Conservation (phyloP, 1,140 invertebrate genomes). For the Pinna nobilis region DNA sequence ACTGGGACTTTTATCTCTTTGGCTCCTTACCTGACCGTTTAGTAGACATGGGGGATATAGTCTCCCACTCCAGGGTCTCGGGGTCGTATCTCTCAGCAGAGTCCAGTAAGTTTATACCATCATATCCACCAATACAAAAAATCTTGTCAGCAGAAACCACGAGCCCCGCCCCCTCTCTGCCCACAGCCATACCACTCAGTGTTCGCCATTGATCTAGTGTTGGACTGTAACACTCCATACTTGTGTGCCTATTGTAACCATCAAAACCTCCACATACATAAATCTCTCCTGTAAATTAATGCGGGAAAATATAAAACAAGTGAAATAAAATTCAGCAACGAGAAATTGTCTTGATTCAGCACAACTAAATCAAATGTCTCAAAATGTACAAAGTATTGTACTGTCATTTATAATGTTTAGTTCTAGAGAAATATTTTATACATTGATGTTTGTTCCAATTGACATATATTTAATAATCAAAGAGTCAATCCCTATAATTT, state of each 20-base stretch:
- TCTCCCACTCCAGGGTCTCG: constrained; percentile 65
- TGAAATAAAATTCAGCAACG: too few species aligned
- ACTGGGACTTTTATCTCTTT: background rate
- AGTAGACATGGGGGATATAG: constrained; percentile 63
- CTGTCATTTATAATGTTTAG: too few species aligned
- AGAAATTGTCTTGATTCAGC: too few species aligned
- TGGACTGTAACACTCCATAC: constrained; percentile 70
- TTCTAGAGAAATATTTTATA: too few species aligned
- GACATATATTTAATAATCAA: too few species aligned
- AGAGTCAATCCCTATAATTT: too few species aligned
- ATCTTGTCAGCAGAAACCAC: constrained; percentile 68
- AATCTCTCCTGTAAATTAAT: constrained; percentile 56
- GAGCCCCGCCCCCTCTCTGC: constrained; percentile 71
- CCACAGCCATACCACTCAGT: constrained; percentile 65
- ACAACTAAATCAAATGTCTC: too few species aligned
- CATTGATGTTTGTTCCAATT: too few species aligned
- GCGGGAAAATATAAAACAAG: background rate
- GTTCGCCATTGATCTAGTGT: constrained; percentile 67
- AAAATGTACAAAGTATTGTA: too few species aligned
- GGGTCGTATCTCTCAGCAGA: constrained; percentile 69
- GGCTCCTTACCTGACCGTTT: constrained; percentile 64
- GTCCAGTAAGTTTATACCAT: constrained; percentile 68
- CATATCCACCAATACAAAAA: constrained; percentile 73
- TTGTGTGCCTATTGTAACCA: constrained; percentile 69
- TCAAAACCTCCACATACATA: constrained; percentile 74